Percentiles rank a stretch among this genome's conserved stretches.
Evolutionary conservation across 1,140 invertebrate genomes (phyloP).

Genomic region (Meloidogyne floridensis): DNA sequence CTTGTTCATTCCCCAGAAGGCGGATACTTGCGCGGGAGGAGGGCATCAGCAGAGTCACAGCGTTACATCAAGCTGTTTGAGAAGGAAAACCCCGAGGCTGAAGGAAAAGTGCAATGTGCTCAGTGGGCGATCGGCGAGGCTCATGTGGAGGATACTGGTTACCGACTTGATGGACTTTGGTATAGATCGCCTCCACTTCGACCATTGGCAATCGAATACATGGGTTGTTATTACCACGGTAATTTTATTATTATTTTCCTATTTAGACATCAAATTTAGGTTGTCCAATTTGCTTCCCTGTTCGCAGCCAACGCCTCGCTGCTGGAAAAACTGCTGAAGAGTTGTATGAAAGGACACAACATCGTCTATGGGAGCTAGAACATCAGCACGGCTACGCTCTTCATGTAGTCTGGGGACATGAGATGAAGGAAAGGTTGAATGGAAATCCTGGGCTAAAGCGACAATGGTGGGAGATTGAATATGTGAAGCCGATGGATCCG

Average conservation of each 20-base stretch:
- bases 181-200: not conserved
- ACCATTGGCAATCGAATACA: constrained; percentile 21
- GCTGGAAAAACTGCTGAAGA: constrained; percentile 18
- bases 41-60: constrained; percentile 9
- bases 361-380: constrained; percentile 19
- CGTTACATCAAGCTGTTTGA: constrained; percentile 26
- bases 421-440: not conserved
- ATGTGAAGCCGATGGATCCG: constrained; percentile 10
- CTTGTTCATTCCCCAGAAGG: constrained; percentile 14
- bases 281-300: constrained; percentile 19
- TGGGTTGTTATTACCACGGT: constrained; percentile 13
- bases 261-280: not conserved
- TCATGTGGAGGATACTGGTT: constrained; percentile 5
- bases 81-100: not conserved
- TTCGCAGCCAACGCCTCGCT: not conserved
- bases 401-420: constrained; percentile 18
- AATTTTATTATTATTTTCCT: no score
- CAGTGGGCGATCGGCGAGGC: constrained; percentile 24
- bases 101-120: not conserved
- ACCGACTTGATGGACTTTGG: constrained; percentile 15
- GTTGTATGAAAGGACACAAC: constrained; percentile 19
- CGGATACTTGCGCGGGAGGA: constrained; percentile 11
- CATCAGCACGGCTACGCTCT: constrained; percentile 5
- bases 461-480: not conserved
- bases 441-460: not conserved